Percentiles rank a stretch among this genome's conserved stretches.
phyloP scores from a whole-genome alignment of 2,888 invertebrate species.

The Tipula vernalis region DNA sequence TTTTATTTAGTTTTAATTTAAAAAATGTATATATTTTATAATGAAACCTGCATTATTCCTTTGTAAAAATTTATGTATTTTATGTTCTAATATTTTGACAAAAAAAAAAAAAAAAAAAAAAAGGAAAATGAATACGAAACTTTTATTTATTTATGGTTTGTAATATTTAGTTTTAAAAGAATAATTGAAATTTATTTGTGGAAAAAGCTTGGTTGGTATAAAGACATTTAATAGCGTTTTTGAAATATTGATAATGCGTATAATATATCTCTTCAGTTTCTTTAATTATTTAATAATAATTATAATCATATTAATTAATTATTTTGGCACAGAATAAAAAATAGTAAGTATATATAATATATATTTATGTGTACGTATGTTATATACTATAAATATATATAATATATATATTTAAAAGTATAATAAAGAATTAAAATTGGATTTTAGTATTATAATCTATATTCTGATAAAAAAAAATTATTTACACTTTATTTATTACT shows the following conservation, averaged over 20 bases:
- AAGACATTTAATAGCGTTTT: background rate
- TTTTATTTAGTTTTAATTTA: background rate
- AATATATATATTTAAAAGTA: background rate
- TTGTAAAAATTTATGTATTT: background rate
- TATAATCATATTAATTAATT: background rate
- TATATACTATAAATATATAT: background rate
- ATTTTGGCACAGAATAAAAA: background rate
- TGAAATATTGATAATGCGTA: background rate
- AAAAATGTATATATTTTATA: slow-evolving; percentile 5
- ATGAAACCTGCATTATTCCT: slow-evolving; percentile 10
- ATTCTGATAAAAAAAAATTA: background rate
- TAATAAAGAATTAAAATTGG: background rate
- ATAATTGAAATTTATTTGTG: background rate
- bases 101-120: background rate
- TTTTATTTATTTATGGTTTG: background rate
- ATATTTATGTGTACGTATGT: background rate
- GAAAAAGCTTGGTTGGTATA: background rate
- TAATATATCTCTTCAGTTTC: background rate
- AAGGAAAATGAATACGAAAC: background rate
- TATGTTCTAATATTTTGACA: background rate
- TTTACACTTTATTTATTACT: background rate
- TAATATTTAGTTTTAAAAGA: background rate
- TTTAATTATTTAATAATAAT: background rate
- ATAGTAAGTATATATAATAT: background rate
- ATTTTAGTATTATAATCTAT: background rate